Evolutionary conservation across 2,888 invertebrate species (phyloP).

Genomic region (Zaprionus lineosus): DNA sequence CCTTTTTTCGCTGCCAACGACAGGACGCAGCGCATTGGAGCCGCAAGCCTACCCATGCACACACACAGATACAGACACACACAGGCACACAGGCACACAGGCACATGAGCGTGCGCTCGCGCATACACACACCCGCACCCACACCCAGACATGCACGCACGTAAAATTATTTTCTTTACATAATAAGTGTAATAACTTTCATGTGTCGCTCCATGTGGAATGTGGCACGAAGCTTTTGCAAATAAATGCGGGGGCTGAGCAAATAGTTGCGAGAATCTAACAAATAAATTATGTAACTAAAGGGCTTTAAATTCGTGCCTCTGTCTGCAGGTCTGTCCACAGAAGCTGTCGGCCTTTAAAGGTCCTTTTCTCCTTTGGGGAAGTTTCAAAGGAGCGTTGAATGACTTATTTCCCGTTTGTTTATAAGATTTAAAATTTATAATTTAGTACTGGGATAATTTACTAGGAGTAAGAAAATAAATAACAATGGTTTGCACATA

Average conservation of each 20-base stretch:
- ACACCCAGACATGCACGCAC: slow-evolving; percentile 22
- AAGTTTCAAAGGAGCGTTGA: too few species aligned
- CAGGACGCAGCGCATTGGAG: slow-evolving; percentile 21
- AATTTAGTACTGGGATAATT: too few species aligned
- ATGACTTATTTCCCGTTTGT: too few species aligned
- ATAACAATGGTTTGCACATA: background rate
- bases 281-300: background rate
- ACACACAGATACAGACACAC: background rate
- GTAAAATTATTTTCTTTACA: slow-evolving; percentile 77
- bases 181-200: slow-evolving; percentile 79
- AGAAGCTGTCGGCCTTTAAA: too few species aligned
- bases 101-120: slow-evolving; percentile 9
- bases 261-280: background rate
- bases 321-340: too few species aligned
- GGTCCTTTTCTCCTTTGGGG: too few species aligned
- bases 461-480: too few species aligned
- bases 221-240: slow-evolving; percentile 35
- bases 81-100: background rate
- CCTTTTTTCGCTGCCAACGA: slow-evolving; percentile 30
- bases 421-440: too few species aligned
- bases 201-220: slow-evolving; percentile 61
- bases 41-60: slow-evolving; percentile 8
- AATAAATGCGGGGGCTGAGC: slow-evolving; percentile 34
- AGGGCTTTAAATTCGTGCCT: too few species aligned
- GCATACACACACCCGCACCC: slow-evolving; percentile 8